A percentile compares a stretch with the other conserved stretches of the same genome.
phyloP scores from a whole-genome alignment of 2,888 invertebrate genomes.

The Sympetrum striolatum region DNA sequence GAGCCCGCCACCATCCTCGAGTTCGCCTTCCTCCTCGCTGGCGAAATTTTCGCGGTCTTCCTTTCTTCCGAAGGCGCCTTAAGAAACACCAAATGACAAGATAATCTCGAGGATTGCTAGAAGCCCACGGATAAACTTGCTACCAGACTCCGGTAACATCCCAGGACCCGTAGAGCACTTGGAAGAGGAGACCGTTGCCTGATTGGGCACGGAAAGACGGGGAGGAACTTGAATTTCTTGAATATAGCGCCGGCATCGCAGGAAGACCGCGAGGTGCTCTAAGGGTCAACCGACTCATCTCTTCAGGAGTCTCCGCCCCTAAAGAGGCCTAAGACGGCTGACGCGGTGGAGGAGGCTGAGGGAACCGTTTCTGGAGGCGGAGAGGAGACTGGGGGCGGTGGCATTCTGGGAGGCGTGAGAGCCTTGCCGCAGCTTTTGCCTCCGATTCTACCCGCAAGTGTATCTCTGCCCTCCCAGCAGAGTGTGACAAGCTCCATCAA shows the following conservation, averaged over 20 bases:
- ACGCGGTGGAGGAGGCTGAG: conserved; percentile 60
- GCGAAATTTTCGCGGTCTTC: conserved; percentile 51
- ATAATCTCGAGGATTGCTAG: conserved; percentile 55
- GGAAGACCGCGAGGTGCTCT: conserved; percentile 53
- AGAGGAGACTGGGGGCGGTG: not conserved
- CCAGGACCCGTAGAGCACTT: too few species aligned
- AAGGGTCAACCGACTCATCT: conserved; percentile 53
- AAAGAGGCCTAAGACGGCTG: conserved; percentile 57
- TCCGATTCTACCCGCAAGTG: conserved; percentile 45
- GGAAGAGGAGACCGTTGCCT: too few species aligned
- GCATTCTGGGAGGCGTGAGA: conserved; percentile 40
- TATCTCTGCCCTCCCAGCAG: conserved; percentile 64
- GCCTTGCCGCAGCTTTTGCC: conserved; percentile 6
- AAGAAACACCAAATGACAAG: conserved; percentile 48
- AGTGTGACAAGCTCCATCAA: conserved; percentile 76
- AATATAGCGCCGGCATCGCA: too few species aligned
- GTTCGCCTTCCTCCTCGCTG: conserved; percentile 41
- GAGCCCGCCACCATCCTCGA: conserved; percentile 34
- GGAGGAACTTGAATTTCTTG: not conserved
- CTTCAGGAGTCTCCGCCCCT: conserved; percentile 50
- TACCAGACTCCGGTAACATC: not conserved
- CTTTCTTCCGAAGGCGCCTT: conserved; percentile 55
- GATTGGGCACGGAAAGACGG: not conserved
- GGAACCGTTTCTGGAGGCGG: conserved; percentile 68
- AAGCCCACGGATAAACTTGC: conserved; percentile 51